Conservation (phyloP, 2,888 invertebrate genomes). For the Biston betularia region DNA sequence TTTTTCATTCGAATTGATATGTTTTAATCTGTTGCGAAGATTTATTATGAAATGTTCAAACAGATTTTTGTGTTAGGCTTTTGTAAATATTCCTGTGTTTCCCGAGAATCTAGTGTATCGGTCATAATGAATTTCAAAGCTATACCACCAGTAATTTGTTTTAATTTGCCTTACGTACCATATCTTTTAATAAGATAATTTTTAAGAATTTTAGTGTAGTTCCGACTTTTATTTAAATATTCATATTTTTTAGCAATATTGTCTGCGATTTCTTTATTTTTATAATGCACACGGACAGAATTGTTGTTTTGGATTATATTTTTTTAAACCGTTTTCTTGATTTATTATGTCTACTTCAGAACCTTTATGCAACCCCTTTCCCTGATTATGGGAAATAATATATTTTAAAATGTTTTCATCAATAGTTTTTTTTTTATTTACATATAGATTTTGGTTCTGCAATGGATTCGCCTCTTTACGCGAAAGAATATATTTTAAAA, state of each 20-base stretch:
- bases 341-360: background rate
- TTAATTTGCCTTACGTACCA: background rate
- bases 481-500: background rate
- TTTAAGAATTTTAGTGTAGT: background rate
- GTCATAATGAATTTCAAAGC: background rate
- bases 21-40: background rate
- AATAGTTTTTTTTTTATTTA: background rate
- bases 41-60: background rate
- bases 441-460: background rate
- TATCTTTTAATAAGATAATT: too few species aligned
- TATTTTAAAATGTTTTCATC: background rate
- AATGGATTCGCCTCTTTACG: background rate
- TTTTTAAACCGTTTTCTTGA: background rate
- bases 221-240: background rate
- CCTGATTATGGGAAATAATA: background rate
- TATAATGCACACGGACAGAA: background rate
- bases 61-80: background rate
- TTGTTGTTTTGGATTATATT: background rate
- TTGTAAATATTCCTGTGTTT: background rate
- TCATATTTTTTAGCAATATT: background rate
- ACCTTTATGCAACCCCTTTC: background rate
- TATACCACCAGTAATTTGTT: background rate
- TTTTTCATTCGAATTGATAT: background rate
- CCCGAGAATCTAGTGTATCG: background rate
- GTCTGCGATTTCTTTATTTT: background rate